A percentile compares a stretch with the other conserved stretches of the same genome.
phyloP scores from a whole-genome alignment of 2,888 invertebrate species.

The Phrixothrix hirtus region DNA sequence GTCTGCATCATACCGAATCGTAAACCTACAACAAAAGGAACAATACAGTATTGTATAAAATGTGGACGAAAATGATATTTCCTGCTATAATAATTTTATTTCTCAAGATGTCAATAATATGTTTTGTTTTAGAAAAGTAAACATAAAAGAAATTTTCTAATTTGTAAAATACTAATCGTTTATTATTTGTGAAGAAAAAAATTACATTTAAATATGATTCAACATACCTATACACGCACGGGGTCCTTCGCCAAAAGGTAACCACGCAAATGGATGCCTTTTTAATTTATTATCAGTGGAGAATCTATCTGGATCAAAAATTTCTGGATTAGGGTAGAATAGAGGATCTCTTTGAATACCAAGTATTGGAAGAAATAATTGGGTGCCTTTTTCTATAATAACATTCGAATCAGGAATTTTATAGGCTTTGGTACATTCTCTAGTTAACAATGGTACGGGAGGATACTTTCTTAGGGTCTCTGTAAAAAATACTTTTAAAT shows the following conservation, averaged over 20 bases:
- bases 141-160: too few species aligned
- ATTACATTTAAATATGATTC: too few species aligned
- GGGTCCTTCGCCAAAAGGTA: neutral
- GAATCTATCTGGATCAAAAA: constrained; percentile 2
- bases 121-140: too few species aligned
- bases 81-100: too few species aligned
- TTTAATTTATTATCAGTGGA: neutral
- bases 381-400: neutral
- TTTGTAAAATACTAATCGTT: too few species aligned
- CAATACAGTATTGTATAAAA: too few species aligned
- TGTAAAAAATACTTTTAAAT: neutral
- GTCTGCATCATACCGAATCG: constrained; percentile 10
- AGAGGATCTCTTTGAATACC: neutral
- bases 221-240: neutral
- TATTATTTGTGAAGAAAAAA: too few species aligned
- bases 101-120: too few species aligned
- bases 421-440: neutral
- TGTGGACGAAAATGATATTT: too few species aligned
- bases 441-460: neutral
- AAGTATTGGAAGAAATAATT: neutral
- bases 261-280: neutral
- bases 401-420: neutral
- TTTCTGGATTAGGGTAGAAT: neutral
- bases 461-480: neutral
- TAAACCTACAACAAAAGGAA: constrained; percentile 8